A percentile compares a stretch with the other conserved stretches of the same genome.
phyloP scores from a whole-genome alignment of 2,797 vertebrate genomes.

The Poecilia gillii region DNA sequence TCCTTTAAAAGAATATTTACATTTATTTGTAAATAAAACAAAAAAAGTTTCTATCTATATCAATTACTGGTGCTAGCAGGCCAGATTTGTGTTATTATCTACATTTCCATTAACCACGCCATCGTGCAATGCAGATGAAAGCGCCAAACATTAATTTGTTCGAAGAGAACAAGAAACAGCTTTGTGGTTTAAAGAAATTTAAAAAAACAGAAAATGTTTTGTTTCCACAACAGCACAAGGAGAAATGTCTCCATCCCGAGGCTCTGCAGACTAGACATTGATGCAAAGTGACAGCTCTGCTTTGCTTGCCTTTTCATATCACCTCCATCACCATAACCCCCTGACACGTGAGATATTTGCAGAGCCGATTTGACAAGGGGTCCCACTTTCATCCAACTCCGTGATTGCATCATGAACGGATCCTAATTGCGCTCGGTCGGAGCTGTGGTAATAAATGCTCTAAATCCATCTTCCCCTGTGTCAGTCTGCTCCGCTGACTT shows the following conservation, averaged over 20 bases:
- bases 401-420: conserved; percentile 11
- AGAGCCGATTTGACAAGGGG: conserved; percentile 9
- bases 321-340: conserved; percentile 37
- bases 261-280: conserved; percentile 51
- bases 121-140: not conserved
- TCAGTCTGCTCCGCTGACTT: conserved; percentile 20
- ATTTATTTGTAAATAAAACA: no score
- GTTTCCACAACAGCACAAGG: conserved; percentile 38
- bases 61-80: no score
- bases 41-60: no score
- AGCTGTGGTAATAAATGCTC: not conserved
- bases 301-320: conserved; percentile 71
- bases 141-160: not conserved
- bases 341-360: conserved; percentile 31
- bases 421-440: not conserved
- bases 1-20: no score
- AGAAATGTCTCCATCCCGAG: conserved; percentile 55
- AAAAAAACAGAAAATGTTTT: conserved; percentile 9
- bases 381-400: conserved; percentile 2
- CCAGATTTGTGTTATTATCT: no score
- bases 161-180: not conserved
- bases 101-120: no score
- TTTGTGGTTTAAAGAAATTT: not conserved
- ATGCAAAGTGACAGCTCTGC: conserved; percentile 66
- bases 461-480: conserved; percentile 11